phyloP scores from a whole-genome alignment of 2,888 invertebrate genomes.

The Autographa pulchrina region DNA sequence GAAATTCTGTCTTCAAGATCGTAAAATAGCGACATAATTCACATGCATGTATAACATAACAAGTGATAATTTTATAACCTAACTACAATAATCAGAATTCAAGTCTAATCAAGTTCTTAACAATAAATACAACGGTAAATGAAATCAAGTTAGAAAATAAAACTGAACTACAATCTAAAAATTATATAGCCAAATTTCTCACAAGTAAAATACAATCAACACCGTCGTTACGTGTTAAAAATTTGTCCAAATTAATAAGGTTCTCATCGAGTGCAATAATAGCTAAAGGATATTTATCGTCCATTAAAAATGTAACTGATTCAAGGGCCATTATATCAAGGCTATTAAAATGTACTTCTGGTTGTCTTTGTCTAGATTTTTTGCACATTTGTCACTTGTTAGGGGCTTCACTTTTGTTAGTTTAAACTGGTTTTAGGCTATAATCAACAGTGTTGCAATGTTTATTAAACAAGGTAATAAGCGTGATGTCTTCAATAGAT shows the following conservation, averaged over 20 bases:
- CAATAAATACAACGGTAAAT: conserved; percentile 3
- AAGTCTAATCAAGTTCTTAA: conserved; percentile 19
- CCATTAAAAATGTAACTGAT: conserved; percentile 84
- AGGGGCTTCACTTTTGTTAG: conserved; percentile 64
- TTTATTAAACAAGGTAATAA: conserved; percentile 88
- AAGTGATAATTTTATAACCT: conserved; percentile 23
- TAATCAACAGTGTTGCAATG: conserved; percentile 87
- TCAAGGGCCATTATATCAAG: conserved; percentile 72
- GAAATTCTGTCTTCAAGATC: neutral
- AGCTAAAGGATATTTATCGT: conserved; percentile 74
- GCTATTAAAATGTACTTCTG: conserved; percentile 85
- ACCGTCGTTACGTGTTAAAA: conserved; percentile 61
- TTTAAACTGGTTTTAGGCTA: conserved; percentile 75
- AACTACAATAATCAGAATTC: neutral
- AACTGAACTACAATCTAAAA: conserved; percentile 57
- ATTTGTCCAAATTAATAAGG: conserved; percentile 80
- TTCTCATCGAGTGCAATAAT: conserved; percentile 79
- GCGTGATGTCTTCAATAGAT: conserved; percentile 72
- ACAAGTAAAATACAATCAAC: conserved; percentile 61
- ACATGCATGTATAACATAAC: neutral
- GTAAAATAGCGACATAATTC: neutral
- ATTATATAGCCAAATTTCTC: conserved; percentile 71
- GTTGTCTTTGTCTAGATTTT: conserved; percentile 76
- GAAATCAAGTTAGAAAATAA: conserved; percentile 51
- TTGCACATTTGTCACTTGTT: conserved; percentile 76